Evolutionary conservation across 2,888 invertebrate genomes (phyloP).

Genomic region (Melieria omissa): DNA sequence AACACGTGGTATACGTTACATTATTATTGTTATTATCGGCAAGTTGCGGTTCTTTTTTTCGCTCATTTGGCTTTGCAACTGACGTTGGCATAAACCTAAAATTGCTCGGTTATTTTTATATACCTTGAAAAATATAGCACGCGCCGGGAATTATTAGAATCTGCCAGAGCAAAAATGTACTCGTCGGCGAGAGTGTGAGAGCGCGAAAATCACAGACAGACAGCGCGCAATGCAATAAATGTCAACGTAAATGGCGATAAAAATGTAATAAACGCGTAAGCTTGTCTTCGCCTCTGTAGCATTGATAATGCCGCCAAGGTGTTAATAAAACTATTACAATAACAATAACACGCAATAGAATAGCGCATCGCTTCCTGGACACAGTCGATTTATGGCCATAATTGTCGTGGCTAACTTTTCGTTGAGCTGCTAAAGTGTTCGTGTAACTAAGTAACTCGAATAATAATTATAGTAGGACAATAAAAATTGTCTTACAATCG

Average conservation of each 20-base stretch:
- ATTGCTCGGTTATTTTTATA: neutral
- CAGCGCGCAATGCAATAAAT: conserved; percentile 50
- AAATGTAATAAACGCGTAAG: conserved; percentile 51
- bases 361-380: neutral
- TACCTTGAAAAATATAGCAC: neutral
- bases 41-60: neutral
- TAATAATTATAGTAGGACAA: no score
- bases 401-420: no score
- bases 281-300: conserved; percentile 36
- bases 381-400: no score
- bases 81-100: neutral
- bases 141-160: conserved; percentile 17
- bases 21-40: conserved; percentile 47
- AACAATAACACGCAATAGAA: neutral
- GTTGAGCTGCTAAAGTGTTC: no score
- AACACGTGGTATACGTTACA: neutral
- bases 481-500: no score
- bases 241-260: conserved; percentile 55
- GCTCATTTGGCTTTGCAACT: no score
- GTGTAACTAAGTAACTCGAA: no score
- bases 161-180: neutral
- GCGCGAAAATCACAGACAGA: conserved; percentile 19
- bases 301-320: conserved; percentile 28
- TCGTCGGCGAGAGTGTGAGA: neutral
- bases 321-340: conserved; percentile 48